Base-by-base conservation (phyloP, 2,888 invertebrate genomes). In the Limnephilus lunatus region DNA sequence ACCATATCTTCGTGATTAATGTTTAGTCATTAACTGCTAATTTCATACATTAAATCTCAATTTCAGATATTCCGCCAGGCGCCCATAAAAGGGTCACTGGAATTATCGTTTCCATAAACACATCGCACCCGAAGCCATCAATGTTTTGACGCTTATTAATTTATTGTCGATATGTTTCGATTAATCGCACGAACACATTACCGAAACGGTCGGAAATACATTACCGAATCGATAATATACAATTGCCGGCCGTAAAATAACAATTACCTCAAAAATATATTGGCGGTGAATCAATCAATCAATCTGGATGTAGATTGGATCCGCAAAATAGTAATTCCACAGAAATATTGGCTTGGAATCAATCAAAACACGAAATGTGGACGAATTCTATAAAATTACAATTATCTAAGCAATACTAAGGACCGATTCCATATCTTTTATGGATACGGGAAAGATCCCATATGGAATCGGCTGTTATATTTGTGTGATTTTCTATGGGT, bases 311-410 rank as follows among this genome's bases (percentile, higher is more conserved):
- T 48, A 15, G 15, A 53, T 53, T 19, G 15, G 53, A 15, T 53
- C 89, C 85, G 89, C 85, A 90, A 92, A 92, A 92, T 81, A 89
- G 30, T 89, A 90, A 85, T 92, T 90, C 90, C 68, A 80, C 4
- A 53, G 3, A 48, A 48, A 48, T 48, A 48, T 48, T 48, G 48
- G 48, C 12, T 48, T 2, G 14, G 14, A 48, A 48, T 14, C 15
- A 48, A 48, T 14, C 48, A 48, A 48, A 35, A 48, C 48, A 48
- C 3, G 15, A 48, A 48, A 15, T 15, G 1, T 48, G 14, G 48
- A 48, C 12, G 14, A 3, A 44, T 48, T 48, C 48, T 15, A 48
- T 48, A 48, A 48, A 48, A 48, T 48, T 4, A 48, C 14, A 48
- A 48, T 48, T 14, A 48, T 14, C 44, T 44, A 44, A 44, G 5